A percentile compares a stretch with the other conserved stretches of the same genome.
Evolutionary conservation across 2,113 vertebrate species (phyloP).

Genomic region (Eurystomus gularis): DNA sequence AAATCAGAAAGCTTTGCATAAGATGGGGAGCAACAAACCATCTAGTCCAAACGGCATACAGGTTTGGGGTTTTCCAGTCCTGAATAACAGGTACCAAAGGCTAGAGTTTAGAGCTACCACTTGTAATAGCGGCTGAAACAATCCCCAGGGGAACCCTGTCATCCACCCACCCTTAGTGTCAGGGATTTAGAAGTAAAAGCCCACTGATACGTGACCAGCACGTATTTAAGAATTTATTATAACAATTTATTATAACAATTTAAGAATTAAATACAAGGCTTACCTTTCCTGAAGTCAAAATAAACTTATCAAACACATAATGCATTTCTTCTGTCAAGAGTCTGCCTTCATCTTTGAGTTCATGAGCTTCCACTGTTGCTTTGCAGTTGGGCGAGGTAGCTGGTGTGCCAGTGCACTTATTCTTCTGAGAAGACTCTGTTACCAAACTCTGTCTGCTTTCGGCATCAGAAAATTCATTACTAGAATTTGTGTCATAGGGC

Average conservation of each 20-base stretch:
- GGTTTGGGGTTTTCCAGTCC: not conserved
- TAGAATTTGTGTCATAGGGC: conserved; percentile 45
- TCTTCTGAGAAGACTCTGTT: conserved; percentile 42
- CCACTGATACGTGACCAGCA: not conserved
- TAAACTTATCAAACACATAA: conserved; percentile 94
- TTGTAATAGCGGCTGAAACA: not conserved
- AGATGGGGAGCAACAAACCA: not conserved
- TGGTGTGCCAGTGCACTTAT: conserved; percentile 67
- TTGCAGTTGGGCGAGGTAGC: conserved; percentile 80
- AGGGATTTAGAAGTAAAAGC: not conserved
- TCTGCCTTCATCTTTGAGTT: conserved; percentile 68
- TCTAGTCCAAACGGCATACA: not conserved
- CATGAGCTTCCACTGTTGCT: conserved; percentile 66
- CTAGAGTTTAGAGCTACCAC: not conserved
- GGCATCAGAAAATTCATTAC: conserved; percentile 62
- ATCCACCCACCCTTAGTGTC: not conserved
- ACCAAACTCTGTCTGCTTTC: conserved; percentile 58
- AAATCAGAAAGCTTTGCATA: not conserved
- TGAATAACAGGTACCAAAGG: not conserved
- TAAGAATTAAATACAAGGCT: not conserved
- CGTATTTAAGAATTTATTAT: too few relatives aligned
- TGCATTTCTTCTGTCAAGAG: conserved; percentile 81
- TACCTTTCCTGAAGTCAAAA: conserved; percentile 98
- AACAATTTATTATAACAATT: too few relatives aligned
- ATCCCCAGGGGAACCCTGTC: not conserved